These are phyloP conservation scores for Pelmatolapia mariae DNA, from an alignment of 2,113 vertebrate genomes.

Conservation along the genomic window DNA sequence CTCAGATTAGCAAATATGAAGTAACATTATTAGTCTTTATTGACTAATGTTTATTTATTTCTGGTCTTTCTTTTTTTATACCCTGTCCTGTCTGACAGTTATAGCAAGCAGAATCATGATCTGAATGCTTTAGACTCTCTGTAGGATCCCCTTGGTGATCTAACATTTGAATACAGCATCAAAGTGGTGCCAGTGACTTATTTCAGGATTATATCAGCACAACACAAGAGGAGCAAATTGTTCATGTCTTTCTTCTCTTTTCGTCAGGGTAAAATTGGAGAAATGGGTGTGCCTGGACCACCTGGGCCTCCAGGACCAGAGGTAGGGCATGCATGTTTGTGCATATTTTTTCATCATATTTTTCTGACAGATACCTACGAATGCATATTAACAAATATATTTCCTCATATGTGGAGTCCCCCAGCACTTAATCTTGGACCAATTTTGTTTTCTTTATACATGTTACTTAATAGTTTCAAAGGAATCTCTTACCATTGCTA, in stretches of 20 bases:
- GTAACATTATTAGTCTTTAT: neutral
- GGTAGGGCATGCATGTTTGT: conserved; percentile 69
- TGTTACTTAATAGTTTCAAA: neutral
- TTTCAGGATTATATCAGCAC: neutral
- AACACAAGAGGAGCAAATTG: neutral
- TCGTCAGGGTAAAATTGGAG: conserved; percentile 85
- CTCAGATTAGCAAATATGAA: neutral
- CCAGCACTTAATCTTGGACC: neutral
- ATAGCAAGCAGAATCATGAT: neutral
- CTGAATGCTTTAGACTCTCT: neutral
- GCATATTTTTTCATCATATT: neutral
- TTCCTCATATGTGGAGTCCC: neutral
- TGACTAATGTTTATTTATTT: neutral
- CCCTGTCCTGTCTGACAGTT: neutral
- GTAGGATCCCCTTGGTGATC: neutral
- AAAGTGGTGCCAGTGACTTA: neutral
- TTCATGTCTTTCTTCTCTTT: neutral
- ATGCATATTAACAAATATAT: neutral
- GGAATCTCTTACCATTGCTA: neutral
- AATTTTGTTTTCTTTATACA: neutral
- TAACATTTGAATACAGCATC: neutral
- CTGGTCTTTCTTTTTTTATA: neutral
- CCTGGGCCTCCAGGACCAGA: conserved; percentile 88
- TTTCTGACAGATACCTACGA: neutral
- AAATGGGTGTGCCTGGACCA: conserved; percentile 79